These are phyloP conservation scores for Capromys pilorides DNA, from an alignment of 2,797 vertebrate genomes.

Conservation along the genomic window DNA sequence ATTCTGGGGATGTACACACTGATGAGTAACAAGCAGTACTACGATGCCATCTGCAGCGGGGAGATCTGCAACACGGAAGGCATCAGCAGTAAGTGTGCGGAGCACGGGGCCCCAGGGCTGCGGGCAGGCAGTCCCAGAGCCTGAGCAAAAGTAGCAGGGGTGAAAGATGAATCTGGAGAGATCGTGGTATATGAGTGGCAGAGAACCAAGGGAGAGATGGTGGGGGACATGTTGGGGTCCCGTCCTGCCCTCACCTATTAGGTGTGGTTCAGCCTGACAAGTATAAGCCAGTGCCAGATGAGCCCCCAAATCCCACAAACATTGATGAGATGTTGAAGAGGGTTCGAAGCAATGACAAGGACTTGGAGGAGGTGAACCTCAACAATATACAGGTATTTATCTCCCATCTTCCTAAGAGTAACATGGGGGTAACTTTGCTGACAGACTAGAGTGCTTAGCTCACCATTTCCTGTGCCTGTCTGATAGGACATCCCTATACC, in stretches of 20 bases:
- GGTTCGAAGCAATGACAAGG: constrained; percentile 91
- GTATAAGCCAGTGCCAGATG: constrained; percentile 94
- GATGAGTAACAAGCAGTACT: constrained; percentile 99
- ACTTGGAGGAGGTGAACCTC: constrained; percentile 94
- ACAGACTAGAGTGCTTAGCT: not conserved
- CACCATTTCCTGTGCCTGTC: not conserved
- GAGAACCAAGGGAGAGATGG: not conserved
- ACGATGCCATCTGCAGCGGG: constrained; percentile 94
- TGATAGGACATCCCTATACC: constrained; percentile 94
- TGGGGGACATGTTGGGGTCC: not conserved
- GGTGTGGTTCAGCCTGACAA: constrained; percentile 95
- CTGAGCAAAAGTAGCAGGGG: not conserved
- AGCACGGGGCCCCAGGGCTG: not conserved
- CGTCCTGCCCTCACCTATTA: constrained; percentile 74
- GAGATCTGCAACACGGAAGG: constrained; percentile 96
- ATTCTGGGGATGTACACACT: constrained; percentile 99
- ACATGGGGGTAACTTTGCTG: not conserved
- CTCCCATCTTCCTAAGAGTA: not conserved
- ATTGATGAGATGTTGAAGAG: constrained; percentile 92
- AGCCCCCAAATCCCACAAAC: constrained; percentile 95
- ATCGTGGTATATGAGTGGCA: not conserved
- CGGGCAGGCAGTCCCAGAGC: not conserved
- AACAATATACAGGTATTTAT: constrained; percentile 95
- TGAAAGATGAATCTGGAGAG: not conserved
- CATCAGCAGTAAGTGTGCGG: constrained; percentile 93